Evolutionary conservation across 2,113 vertebrate genomes (phyloP).

Genomic region (Canis aureus): DNA sequence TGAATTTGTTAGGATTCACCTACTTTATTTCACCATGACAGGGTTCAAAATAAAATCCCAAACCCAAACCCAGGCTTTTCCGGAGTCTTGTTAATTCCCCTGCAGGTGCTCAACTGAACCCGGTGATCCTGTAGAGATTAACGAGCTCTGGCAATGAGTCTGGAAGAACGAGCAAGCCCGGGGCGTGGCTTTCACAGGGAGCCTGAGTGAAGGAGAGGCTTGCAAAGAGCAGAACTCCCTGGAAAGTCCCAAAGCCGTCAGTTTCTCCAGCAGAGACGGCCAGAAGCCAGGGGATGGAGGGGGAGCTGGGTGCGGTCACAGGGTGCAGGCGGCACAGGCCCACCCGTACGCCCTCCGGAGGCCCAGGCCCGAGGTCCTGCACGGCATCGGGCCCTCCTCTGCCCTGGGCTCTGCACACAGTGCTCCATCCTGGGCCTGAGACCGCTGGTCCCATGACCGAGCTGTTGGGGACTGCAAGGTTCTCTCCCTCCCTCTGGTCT

Average conservation of each 20-base stretch:
- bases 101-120: neutral
- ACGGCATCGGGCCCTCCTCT: neutral
- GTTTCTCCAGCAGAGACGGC: neutral
- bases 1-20: neutral
- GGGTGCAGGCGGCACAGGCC: neutral
- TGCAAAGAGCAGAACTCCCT: neutral
- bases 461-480: neutral
- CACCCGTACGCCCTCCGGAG: accelerated
- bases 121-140: accelerated
- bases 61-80: neutral
- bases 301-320: neutral
- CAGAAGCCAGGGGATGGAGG: neutral
- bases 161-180: accelerated
- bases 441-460: neutral
- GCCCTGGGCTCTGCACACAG: neutral
- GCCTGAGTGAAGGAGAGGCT: neutral
- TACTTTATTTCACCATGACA: neutral
- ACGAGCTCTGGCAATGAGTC: accelerated
- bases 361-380: accelerated
- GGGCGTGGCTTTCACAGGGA: neutral
- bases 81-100: neutral
- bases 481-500: neutral
- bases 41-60: neutral
- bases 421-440: neutral
- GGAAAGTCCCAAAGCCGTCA: accelerated